Percentiles rank a stretch among this genome's conserved stretches.
Conservation (phyloP, 2,797 vertebrate species). For the Ispidina picta region DNA sequence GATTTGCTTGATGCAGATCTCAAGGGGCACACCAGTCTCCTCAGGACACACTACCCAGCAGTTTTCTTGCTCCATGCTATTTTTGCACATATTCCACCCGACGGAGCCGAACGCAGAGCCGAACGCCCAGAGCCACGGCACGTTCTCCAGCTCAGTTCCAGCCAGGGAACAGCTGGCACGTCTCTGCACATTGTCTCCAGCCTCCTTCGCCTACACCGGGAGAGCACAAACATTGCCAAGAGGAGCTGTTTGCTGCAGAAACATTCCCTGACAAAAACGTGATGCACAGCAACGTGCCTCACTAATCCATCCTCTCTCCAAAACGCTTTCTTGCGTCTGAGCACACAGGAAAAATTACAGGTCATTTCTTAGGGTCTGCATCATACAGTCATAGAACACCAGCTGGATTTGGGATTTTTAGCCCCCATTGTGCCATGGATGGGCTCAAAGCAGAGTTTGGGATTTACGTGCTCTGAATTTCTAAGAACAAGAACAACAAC, state of each 20-base stretch:
- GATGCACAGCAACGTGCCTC: neutral
- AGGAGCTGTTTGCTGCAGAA: neutral
- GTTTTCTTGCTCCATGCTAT: neutral
- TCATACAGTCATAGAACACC: accelerated
- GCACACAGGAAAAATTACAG: neutral
- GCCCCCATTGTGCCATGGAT: accelerated
- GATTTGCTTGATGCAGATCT: neutral
- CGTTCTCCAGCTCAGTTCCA: neutral
- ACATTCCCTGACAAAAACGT: neutral
- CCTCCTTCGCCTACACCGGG: neutral
- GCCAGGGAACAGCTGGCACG: neutral
- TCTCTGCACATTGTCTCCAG: neutral
- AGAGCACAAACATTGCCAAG: neutral
- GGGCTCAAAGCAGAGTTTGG: neutral
- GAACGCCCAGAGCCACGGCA: neutral
- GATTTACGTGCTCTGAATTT: neutral
- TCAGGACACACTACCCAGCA: accelerated
- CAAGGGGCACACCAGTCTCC: neutral
- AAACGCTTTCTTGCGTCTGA: neutral
- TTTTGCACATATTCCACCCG: neutral
- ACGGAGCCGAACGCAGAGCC: neutral
- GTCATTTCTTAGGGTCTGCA: neutral
- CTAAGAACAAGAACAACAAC: neutral
- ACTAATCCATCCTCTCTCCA: neutral
- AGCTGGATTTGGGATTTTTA: neutral